Conservation (phyloP, 2,113 vertebrate species). For the Sylvia atricapilla region DNA sequence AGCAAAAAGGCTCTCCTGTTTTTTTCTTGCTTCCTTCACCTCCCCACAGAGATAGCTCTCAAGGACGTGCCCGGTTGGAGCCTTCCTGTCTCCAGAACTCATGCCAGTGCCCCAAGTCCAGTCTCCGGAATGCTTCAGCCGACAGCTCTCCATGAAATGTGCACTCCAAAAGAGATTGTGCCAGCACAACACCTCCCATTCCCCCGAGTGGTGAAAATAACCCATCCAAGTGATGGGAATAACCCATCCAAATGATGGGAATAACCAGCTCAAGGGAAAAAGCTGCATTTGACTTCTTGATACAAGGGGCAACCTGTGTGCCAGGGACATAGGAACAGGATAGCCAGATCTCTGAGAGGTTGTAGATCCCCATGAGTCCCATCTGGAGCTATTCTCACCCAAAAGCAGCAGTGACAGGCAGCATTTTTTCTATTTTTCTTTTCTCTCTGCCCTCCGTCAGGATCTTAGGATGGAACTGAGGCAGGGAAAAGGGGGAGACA, state of each 20-base stretch:
- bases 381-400: neutral
- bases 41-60: neutral
- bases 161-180: neutral
- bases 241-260: neutral
- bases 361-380: neutral
- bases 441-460: rapidly evolving
- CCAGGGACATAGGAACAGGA: neutral
- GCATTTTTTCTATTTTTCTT: neutral
- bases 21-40: neutral
- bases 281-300: neutral
- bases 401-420: neutral
- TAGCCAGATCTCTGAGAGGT: neutral
- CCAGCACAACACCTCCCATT: neutral
- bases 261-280: neutral
- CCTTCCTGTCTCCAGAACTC: neutral
- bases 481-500: neutral
- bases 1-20: neutral
- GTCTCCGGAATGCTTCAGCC: rapidly evolving
- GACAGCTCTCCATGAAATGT: neutral
- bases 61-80: neutral
- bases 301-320: neutral
- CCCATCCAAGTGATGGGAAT: neutral
- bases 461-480: neutral
- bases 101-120: neutral
- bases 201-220: neutral